Base-by-base conservation (phyloP, 2,888 invertebrate species). In the Pachymerium ferrugineum region DNA sequence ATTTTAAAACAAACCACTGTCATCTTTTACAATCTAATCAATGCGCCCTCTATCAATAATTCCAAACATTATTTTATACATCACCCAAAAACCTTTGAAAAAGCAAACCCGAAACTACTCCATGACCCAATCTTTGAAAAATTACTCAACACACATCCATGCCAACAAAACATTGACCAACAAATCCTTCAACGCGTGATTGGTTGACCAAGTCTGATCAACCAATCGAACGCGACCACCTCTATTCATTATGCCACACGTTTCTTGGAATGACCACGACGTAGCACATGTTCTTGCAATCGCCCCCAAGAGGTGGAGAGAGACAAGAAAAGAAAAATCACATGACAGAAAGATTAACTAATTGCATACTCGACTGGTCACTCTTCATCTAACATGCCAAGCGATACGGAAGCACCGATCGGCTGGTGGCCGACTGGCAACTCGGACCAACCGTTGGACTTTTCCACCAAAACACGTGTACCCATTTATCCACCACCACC, bases 401-500 rank as follows among this genome's bases (percentile, higher is more conserved):
- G 19, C 47, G 47, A 54, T 22, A 3, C 47, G 6, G 47, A 54
- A n/a, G n/a, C 47, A 22, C 47, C 47, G 47, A 1, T n/a, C 14
- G 22, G 19, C 19, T 54, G 47, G 47, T 54, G 47, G 47, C 8
- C 47, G 3, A n/a, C 47, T 19, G 19, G 1, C 47, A 54, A 54
- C 22, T 73, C 73, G 68, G 79, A 79, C 47, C 78, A 79, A 33
- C 79, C 79, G 6, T 67, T 80, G 69, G 80, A 80, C 74, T 80
- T 80, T 69, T 80, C 80, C 0, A 78, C 76, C 14, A 79, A 79
- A 74, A 78, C 78, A 73, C 54, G 74, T 19, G 75, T 77, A 54
- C 42, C 28, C 29, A 67, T n/a, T 10, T 73, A 28, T 29, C 28
- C 72, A 68, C 42, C 19, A 67, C 30, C 12, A n/a, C 25, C 35